Percentiles rank a stretch among this genome's conserved stretches.
These are phyloP conservation scores for Spondyliosoma cantharus DNA, from an alignment of 2,797 vertebrate species.

Conservation along the genomic window DNA sequence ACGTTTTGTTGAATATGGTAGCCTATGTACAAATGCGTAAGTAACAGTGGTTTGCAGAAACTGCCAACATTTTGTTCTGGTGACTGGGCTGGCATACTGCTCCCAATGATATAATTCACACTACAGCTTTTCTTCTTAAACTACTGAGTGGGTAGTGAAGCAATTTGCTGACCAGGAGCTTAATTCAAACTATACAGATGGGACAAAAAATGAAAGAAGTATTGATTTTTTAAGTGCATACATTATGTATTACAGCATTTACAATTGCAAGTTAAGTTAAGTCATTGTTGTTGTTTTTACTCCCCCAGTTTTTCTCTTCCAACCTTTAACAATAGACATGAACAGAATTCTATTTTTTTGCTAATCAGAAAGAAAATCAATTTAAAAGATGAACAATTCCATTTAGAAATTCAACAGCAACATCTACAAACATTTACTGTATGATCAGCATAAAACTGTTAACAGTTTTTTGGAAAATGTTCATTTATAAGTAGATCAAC, in stretches of 20 bases:
- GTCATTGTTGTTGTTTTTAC: not conserved
- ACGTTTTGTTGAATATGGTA: no score
- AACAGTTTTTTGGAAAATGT: not conserved
- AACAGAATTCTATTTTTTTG: not conserved
- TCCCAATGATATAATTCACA: conserved; percentile 14
- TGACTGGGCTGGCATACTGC: not conserved
- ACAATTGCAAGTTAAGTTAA: not conserved
- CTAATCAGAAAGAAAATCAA: not conserved
- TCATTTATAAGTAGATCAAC: not conserved
- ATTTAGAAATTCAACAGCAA: not conserved
- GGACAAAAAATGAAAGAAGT: no score
- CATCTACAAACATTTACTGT: conserved; percentile 1
- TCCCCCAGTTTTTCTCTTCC: not conserved
- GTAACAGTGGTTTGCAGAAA: no score
- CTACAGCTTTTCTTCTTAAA: not conserved
- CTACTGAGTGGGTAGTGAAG: not conserved
- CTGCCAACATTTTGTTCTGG: no score
- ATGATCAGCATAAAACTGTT: not conserved
- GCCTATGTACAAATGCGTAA: no score
- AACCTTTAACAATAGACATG: not conserved
- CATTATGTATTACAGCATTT: not conserved
- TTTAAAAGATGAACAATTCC: not conserved
- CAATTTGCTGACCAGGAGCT: not conserved
- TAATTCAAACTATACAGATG: not conserved
- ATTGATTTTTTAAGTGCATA: not conserved